Evolutionary conservation across 2,888 invertebrate species (phyloP).

Genomic region (Microctonus brassicae): DNA sequence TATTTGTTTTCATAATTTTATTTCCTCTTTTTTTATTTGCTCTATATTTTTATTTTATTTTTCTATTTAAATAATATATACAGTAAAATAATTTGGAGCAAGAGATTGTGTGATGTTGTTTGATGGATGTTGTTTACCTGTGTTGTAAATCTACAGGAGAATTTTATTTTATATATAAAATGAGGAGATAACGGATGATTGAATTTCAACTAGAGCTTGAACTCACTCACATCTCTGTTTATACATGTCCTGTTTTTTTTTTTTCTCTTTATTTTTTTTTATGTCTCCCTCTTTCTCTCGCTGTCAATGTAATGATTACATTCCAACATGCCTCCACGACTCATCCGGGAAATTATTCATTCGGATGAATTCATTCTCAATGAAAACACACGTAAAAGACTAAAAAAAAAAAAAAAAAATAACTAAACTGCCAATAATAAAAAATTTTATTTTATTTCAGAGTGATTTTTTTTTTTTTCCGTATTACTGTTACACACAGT

Average conservation of each 20-base stretch:
- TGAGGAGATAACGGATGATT: constrained; percentile 36
- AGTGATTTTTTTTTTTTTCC: neutral
- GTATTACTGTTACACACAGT: too few relatives aligned
- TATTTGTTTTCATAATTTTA: too few relatives aligned
- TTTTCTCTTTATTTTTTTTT: neutral
- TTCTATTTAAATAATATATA: too few relatives aligned
- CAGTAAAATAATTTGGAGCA: too few relatives aligned
- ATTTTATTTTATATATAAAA: constrained; percentile 2
- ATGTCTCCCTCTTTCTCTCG: neutral
- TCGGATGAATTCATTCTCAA: constrained; percentile 6
- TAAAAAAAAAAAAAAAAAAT: neutral
- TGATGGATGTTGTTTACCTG: neutral
- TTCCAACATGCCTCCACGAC: constrained; percentile 14
- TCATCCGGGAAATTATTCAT: constrained; percentile 23
- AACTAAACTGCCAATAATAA: neutral
- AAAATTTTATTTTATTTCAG: neutral
- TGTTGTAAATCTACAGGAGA: too few relatives aligned
- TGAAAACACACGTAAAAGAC: neutral
- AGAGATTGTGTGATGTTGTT: too few relatives aligned
- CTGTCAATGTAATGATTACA: neutral
- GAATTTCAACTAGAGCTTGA: constrained; percentile 40
- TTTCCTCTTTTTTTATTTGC: too few relatives aligned
- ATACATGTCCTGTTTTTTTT: neutral
- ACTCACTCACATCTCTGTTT: constrained; percentile 1
- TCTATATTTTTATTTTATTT: neutral